Evolutionary conservation across 2,888 invertebrate species (phyloP), one percentile per base, ranked within the genome.

Genomic region (Ectemnius cavifrons): DNA sequence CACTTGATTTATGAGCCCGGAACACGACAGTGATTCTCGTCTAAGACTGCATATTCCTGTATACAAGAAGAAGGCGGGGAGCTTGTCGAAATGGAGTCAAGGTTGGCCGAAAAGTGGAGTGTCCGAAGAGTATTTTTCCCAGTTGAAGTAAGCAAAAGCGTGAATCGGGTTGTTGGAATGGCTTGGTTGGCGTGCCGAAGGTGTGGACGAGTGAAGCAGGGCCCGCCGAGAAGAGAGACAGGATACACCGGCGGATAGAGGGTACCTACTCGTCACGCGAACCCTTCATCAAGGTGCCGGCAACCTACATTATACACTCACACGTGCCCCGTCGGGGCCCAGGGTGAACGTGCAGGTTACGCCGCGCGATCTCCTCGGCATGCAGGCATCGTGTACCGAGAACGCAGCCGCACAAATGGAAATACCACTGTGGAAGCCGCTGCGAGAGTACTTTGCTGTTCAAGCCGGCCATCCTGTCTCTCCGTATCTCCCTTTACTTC

Each of bases 241-340:
- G 89, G 87, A 85, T 91, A 91, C 78, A 52, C n/a, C 76, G 72
- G 85, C 79, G 81, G 85, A 88, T 84, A 84, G 81, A 82, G 83
- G 81, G 83, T 81, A 85, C 86, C 87, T 81, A 85, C 86, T 87
- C 89, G 89, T 90, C 90, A 90, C 90, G 90, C 90, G 89, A 90
- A 90, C 89, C 89, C 89, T 90, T 91, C 90, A 91, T 90, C 91
- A 91, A 87, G 87, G 84, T 83, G 82, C 85, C 84, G 84, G 85
- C 88, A 88, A 88, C 86, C 86, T 87, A 88, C 85, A 85, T 87
- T 86, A 85, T 84, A 85, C 81, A 81, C 87, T 81, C 84, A 86
- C 86, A 85, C 88, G 84, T 84, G 86, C 80, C 86, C 76, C 69
- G 71, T 71, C 67, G 28, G 58, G 75, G 79, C 52, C 52, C 81